Evolutionary conservation across 2,888 invertebrate species (phyloP).

Genomic region (Unio delphinus): DNA sequence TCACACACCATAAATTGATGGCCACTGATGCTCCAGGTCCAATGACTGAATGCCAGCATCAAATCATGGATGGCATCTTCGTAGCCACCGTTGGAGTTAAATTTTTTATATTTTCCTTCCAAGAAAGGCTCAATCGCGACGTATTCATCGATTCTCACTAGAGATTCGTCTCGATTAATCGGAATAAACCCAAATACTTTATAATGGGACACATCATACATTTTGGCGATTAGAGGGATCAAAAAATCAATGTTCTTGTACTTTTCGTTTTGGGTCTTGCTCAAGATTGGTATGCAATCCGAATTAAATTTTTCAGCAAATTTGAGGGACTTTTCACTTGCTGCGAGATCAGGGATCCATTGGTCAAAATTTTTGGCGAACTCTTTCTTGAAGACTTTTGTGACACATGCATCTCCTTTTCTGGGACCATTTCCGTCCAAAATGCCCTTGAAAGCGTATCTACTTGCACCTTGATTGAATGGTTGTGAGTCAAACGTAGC

Average conservation of each 20-base stretch:
- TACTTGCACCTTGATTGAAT: slow-evolving; percentile 32
- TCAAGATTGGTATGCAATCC: slow-evolving; percentile 17
- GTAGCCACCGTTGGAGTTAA: slow-evolving; percentile 31
- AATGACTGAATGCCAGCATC: slow-evolving; percentile 36
- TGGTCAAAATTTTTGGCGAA: slow-evolving; percentile 30
- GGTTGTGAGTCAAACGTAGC: slow-evolving; percentile 32
- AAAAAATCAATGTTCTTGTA: slow-evolving; percentile 21
- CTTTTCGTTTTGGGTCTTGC: slow-evolving; percentile 16
- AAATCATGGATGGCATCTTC: slow-evolving; percentile 26
- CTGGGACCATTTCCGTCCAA: slow-evolving; percentile 33
- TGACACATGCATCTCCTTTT: slow-evolving; percentile 29
- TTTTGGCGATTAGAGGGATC: slow-evolving; percentile 31
- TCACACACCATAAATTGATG: slow-evolving; percentile 35
- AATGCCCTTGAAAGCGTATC: slow-evolving; percentile 34
- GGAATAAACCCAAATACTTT: slow-evolving; percentile 29
- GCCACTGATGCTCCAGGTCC: slow-evolving; percentile 35
- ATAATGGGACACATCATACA: slow-evolving; percentile 32
- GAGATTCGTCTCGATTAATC: slow-evolving; percentile 22
- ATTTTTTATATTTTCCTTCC: slow-evolving; percentile 31
- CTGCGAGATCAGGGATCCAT: slow-evolving; percentile 31
- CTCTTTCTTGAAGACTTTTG: slow-evolving; percentile 34
- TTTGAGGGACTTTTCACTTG: slow-evolving; percentile 26
- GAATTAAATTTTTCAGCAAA: slow-evolving; percentile 23
- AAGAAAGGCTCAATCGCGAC: slow-evolving; percentile 37
- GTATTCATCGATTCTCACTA: slow-evolving; percentile 24